Percentiles rank a stretch among this genome's conserved stretches.
Evolutionary conservation across 2,888 invertebrate genomes (phyloP).

Genomic region (Drosophila formosana): DNA sequence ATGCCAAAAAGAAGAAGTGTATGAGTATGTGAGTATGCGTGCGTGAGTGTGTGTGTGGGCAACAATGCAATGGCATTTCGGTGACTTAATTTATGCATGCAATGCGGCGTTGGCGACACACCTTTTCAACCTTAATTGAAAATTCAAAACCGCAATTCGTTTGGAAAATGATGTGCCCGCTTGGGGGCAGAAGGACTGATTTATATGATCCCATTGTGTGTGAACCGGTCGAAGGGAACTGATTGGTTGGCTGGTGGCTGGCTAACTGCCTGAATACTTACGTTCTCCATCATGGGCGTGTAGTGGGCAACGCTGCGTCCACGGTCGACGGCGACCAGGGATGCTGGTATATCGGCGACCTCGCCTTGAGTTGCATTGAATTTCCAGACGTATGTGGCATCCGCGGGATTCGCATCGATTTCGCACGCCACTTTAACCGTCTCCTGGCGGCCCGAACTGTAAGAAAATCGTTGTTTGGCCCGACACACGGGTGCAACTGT

Average conservation of each 20-base stretch:
- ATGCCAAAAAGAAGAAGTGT: slow-evolving; percentile 27
- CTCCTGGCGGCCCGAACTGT: slow-evolving; percentile 91
- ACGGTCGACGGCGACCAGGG: slow-evolving; percentile 87
- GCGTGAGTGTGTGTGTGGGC: slow-evolving; percentile 46
- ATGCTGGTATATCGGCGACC: slow-evolving; percentile 89
- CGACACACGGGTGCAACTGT: slow-evolving; percentile 90
- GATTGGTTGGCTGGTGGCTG: slow-evolving; percentile 1
- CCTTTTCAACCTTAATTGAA: slow-evolving; percentile 76
- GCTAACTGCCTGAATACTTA: slow-evolving; percentile 72
- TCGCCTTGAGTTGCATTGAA: slow-evolving; percentile 90
- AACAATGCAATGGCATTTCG: slow-evolving; percentile 73
- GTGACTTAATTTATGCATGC: slow-evolving; percentile 80
- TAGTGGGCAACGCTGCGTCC: slow-evolving; percentile 89
- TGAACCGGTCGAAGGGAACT: not conserved
- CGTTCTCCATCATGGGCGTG: slow-evolving; percentile 89
- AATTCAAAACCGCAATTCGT: slow-evolving; percentile 83
- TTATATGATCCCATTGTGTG: slow-evolving; percentile 51
- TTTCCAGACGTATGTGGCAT: slow-evolving; percentile 90
- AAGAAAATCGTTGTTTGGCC: slow-evolving; percentile 88
- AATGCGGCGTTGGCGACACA: slow-evolving; percentile 66
- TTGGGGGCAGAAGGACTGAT: slow-evolving; percentile 38
- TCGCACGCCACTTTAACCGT: slow-evolving; percentile 89
- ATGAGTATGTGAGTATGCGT: slow-evolving; percentile 6
- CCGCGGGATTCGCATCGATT: slow-evolving; percentile 90
- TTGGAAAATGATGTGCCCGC: slow-evolving; percentile 82